Percentiles rank a stretch among this genome's conserved stretches.
Conservation (phyloP, 1,140 invertebrate species). For the Papilio polyxenes region DNA sequence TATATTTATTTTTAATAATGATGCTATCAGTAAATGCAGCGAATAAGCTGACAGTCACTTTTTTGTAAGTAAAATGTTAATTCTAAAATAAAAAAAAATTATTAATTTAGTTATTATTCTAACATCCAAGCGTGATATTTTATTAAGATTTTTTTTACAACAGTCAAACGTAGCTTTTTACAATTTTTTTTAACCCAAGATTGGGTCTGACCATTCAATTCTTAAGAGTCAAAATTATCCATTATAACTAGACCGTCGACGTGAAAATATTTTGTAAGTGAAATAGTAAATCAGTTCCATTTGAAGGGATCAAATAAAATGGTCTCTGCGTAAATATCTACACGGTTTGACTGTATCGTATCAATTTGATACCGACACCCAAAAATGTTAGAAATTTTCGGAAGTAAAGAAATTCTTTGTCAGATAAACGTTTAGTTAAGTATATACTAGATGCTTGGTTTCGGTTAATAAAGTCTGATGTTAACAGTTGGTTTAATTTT, state of each 20-base stretch:
- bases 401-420: conserved; percentile 47
- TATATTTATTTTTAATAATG: too few relatives aligned
- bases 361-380: conserved; percentile 60
- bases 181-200: conserved; percentile 4
- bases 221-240: conserved; percentile 40
- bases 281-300: not conserved
- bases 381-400: conserved; percentile 61
- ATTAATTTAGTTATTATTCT: not conserved
- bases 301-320: conserved; percentile 41
- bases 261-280: not conserved
- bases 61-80: not conserved
- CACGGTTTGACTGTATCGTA: conserved; percentile 56
- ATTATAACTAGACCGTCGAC: conserved; percentile 44
- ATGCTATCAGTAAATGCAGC: too few relatives aligned
- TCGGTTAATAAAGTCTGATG: too few relatives aligned
- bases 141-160: conserved; percentile 2
- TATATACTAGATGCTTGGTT: not conserved
- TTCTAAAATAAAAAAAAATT: not conserved
- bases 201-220: conserved; percentile 23
- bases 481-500: too few relatives aligned
- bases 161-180: conserved; percentile 18
- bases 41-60: too few relatives aligned
- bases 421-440: not conserved
- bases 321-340: conserved; percentile 49
- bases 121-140: not conserved